Conservation (phyloP, 2,888 invertebrate genomes). For the Peribatodes rhomboidaria region DNA sequence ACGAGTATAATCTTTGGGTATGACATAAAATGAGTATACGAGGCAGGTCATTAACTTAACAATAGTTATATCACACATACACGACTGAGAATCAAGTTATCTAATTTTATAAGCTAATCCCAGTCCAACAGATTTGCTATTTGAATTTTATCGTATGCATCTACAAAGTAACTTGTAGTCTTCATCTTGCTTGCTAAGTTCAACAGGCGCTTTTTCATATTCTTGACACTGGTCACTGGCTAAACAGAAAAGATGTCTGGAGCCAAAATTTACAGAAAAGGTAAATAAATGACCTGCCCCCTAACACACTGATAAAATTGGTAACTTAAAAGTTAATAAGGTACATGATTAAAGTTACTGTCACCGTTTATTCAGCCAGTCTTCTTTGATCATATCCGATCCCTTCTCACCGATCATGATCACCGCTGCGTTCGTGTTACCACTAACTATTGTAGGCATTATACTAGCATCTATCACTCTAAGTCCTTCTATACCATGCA, state of each 20-base stretch:
- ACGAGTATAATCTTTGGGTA: conserved; percentile 32
- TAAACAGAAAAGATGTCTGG: neutral
- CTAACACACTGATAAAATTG: conserved; percentile 14
- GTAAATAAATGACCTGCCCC: conserved; percentile 21
- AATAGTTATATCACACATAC: neutral
- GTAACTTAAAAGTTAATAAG: conserved; percentile 26
- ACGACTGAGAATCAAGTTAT: too few relatives aligned
- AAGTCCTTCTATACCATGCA: conserved; percentile 92
- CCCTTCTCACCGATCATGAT: conserved; percentile 97
- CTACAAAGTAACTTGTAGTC: too few relatives aligned
- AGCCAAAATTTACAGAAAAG: too few relatives aligned
- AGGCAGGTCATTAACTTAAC: conserved; percentile 20
- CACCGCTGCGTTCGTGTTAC: conserved; percentile 96
- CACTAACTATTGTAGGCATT: conserved; percentile 95
- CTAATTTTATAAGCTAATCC: too few relatives aligned
- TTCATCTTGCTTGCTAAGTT: neutral
- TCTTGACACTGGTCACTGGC: neutral
- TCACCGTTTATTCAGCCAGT: conserved; percentile 88
- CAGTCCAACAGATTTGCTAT: neutral
- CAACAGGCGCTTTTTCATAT: conserved; percentile 6
- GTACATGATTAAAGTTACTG: conserved; percentile 36
- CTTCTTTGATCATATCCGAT: conserved; percentile 94
- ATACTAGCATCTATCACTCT: conserved; percentile 95
- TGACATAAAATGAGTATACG: conserved; percentile 24
- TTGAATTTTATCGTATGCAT: neutral